Base-by-base conservation (phyloP, 2,797 vertebrate species). In the Spinibarbus caldwelli region DNA sequence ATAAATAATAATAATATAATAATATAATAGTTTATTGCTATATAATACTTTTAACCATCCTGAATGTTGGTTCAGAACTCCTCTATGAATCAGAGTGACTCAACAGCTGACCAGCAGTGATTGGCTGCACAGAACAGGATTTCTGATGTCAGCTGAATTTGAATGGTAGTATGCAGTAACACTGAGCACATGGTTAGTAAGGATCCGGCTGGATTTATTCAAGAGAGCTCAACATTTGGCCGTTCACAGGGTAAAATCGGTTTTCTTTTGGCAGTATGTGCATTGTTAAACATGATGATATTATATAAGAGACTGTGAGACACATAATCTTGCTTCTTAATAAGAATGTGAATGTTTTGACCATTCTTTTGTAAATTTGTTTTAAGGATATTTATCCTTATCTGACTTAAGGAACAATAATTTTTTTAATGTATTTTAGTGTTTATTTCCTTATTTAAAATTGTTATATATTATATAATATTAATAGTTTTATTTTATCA, bases 141-240 rank as follows among this genome's bases (percentile, higher is more conserved):
- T 10, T 80, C 41, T 80, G 64, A 68, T 49, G 38, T 81, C 66
- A 54, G 43, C 66, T 49, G n/a, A 38, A 57, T 72, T 72, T 57
- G 36, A 82, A 31, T 21, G n/a, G 23, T 82, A 29, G 43, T 71
- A 9, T 82, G 34, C 0, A 1, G 5, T 70, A 52, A 26, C 15
- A 41, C 14, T 41, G 47, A 82, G 34, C 34, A 71, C 8, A 57
- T 57, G 67, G 43, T 64, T 19, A 49, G 17, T 49, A 31, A 52
- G 31, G 21, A 67, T 43, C 23, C 26, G 57, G 31, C 23, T 70
- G 31, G 21, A 79, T 59, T 54, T 62, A 62, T 34, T 49, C 38
- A 43, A 11, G 31, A 82, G 47, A 82, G n/a, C 47, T 59, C 36
- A 72, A 21, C 9, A 41, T 57, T 29, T 54, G n/a, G 9, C 11